Conservation (phyloP, 1,140 invertebrate species). For the Portunus trituberculatus region DNA sequence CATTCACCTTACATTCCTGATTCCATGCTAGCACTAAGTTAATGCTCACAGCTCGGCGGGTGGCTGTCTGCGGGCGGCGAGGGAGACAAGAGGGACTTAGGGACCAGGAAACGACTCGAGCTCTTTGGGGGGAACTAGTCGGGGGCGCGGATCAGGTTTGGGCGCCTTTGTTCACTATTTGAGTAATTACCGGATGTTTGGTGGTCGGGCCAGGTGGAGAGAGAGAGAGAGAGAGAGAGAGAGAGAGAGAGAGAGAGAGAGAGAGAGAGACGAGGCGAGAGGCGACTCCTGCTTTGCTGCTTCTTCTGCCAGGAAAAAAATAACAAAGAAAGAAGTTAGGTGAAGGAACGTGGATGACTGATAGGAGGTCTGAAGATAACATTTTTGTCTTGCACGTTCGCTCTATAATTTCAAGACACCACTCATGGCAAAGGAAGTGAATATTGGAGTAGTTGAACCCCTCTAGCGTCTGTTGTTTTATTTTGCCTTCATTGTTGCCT, state of each 20-base stretch:
- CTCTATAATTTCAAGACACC: too few species aligned
- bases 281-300: neutral
- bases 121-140: slow-evolving; percentile 33
- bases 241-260: neutral
- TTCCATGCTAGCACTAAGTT: neutral
- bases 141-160: slow-evolving; percentile 59
- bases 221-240: neutral
- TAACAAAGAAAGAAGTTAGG: neutral
- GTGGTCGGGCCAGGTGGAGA: slow-evolving; percentile 51
- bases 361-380: neutral
- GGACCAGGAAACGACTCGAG: slow-evolving; percentile 44
- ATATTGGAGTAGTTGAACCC: too few species aligned
- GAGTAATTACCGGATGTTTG: slow-evolving; percentile 71
- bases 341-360: neutral
- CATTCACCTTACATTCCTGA: neutral
- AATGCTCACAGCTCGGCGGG: neutral
- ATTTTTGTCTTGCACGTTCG: too few species aligned
- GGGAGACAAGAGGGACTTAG: neutral
- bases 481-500: too few species aligned
- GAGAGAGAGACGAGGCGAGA: neutral
- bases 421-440: too few species aligned
- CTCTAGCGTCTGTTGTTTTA: too few species aligned
- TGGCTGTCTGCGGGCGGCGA: neutral
- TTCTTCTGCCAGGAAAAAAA: too few species aligned
- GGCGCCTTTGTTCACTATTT: slow-evolving; percentile 67